A percentile compares a stretch with the other conserved stretches of the same genome.
phyloP scores from a whole-genome alignment of 2,113 vertebrate genomes.

The Apus apus region DNA sequence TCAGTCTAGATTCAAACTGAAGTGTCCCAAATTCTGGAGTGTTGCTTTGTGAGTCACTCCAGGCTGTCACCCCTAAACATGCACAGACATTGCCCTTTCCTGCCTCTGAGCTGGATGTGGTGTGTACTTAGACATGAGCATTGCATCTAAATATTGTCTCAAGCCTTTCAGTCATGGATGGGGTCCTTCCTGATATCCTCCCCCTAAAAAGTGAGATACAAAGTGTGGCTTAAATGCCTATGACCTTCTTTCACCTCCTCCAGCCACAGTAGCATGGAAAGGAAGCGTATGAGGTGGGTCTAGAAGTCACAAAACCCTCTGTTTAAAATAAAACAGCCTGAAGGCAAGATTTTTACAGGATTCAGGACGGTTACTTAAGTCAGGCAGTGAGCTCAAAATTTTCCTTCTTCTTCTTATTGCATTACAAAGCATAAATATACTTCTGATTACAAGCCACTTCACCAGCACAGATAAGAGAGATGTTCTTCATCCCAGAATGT shows the following conservation, averaged over 20 bases:
- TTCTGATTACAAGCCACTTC: not conserved
- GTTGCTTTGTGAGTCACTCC: not conserved
- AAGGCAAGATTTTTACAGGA: not conserved
- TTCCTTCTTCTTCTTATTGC: not conserved
- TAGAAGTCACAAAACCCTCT: not conserved
- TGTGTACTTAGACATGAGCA: not conserved
- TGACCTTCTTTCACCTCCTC: not conserved
- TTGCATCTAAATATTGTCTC: not conserved
- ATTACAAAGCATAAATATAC: not conserved
- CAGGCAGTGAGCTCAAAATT: not conserved
- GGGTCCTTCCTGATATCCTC: not conserved
- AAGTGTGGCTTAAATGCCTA: not conserved
- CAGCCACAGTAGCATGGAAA: not conserved
- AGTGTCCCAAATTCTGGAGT: not conserved
- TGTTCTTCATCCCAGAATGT: not conserved
- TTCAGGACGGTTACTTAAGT: not conserved
- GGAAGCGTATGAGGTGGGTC: not conserved
- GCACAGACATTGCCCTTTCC: not conserved
- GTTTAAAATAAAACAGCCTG: not conserved
- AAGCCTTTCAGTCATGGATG: not conserved
- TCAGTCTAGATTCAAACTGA: not conserved
- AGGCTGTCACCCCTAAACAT: too few relatives aligned
- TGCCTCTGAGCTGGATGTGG: not conserved
- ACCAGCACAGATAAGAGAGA: not conserved
- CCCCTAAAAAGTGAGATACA: not conserved